Evolutionary conservation across 2,797 vertebrate genomes (phyloP).

Genomic region (Danio tinwini): DNA sequence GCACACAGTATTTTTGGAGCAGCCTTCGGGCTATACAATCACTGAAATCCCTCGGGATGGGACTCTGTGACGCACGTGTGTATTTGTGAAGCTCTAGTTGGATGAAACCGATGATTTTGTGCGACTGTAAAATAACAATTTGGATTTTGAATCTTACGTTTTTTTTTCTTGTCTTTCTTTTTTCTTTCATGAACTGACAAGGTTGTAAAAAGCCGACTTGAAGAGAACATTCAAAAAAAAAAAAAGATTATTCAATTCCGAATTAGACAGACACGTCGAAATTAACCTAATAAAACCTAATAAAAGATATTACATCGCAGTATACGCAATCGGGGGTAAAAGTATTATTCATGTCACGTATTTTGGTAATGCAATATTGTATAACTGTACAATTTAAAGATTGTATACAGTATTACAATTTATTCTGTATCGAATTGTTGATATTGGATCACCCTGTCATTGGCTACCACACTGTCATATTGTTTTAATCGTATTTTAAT

Average conservation of each 20-base stretch:
- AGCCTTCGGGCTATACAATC: conserved; percentile 14
- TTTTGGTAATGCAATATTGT: neutral
- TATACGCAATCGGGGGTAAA: neutral
- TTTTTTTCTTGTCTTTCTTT: neutral
- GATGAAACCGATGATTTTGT: neutral
- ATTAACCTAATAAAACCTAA: neutral
- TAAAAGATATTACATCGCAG: neutral
- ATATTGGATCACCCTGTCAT: too few relatives aligned
- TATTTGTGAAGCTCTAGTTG: neutral
- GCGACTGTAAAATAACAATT: neutral
- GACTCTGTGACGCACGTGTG: conserved; percentile 32
- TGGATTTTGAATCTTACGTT: neutral
- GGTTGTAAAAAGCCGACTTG: neutral
- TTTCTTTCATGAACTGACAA: neutral
- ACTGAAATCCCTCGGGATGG: conserved; percentile 2
- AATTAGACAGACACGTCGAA: neutral
- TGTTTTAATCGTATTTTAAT: neutral
- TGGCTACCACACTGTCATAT: too few relatives aligned
- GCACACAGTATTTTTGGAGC: conserved; percentile 32
- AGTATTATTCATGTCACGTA: neutral
- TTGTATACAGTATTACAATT: neutral
- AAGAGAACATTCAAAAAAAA: neutral
- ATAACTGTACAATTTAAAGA: neutral
- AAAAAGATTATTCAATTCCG: neutral
- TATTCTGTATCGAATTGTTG: neutral